phyloP scores from a whole-genome alignment of 2,797 vertebrate genomes.

The Lepus townsendii region DNA sequence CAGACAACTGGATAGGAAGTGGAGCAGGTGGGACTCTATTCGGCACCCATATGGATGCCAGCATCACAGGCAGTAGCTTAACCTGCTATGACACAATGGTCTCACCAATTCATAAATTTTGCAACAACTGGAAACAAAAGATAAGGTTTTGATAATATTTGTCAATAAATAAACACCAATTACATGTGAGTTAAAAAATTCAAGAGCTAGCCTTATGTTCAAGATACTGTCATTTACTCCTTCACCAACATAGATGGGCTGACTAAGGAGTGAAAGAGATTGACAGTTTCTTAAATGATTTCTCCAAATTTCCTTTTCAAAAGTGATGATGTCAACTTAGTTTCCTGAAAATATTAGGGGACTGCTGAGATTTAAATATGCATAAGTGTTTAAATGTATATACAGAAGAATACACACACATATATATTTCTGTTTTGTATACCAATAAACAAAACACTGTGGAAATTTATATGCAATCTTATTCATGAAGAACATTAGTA shows the following conservation, averaged over 20 bases:
- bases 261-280: not conserved
- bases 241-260: not conserved
- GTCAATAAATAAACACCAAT: not conserved
- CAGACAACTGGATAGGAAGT: too few species aligned
- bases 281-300: not conserved
- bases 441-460: not conserved
- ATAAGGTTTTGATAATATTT: not conserved
- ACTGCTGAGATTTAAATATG: not conserved
- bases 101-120: too few species aligned
- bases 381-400: not conserved
- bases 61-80: too few species aligned
- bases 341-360: not conserved
- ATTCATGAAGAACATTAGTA: not conserved
- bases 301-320: not conserved
- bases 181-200: not conserved
- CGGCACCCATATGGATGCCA: too few species aligned
- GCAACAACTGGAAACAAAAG: too few species aligned
- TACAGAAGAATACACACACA: not conserved
- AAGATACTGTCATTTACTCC: not conserved
- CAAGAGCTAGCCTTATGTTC: not conserved
- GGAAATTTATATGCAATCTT: conserved; percentile 8
- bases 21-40: too few species aligned
- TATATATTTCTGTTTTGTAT: not conserved
- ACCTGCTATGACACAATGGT: too few species aligned
- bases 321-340: not conserved